Base-by-base conservation (phyloP, 2,888 invertebrate genomes). In the Polymixis flavicincta region DNA sequence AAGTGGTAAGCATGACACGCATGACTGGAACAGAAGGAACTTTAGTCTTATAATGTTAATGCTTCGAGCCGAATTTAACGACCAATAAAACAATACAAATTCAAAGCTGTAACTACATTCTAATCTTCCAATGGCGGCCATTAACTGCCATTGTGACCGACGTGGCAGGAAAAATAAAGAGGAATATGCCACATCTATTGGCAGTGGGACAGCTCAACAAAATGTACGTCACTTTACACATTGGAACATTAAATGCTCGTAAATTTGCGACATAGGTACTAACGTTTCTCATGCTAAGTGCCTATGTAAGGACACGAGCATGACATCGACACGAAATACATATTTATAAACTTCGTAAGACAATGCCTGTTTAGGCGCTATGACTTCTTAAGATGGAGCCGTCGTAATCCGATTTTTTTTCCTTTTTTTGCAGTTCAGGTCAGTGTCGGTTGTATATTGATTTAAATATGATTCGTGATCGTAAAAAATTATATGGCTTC, bases 251-350 rank as follows among this genome's bases (percentile, higher is more conserved):
- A 88, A 85, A 88, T 67, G 71, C 72, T 86, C 83, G 85, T 87
- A 86, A 86, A 79, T 82, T 83, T 80, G 78, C 85, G 70, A 85
- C 78, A 87, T 74, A n/a, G n/a, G n/a, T n/a, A 74, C 82, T 77
- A 82, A 78, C 82, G 83, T 79, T 86, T 85, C 71, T 82, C 80
- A 88, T 87, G 85, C 78, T 80, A 83, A 88, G 76, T 86, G 78
- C 69, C 75, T 80, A 75, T 85, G 78, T 87, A 80, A 85, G 79
- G 76, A 81, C 86, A 83, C 80, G 82, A 76, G 82, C 85, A 67
- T 75, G 74, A 78, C 78, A 80, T 82, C 72, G 55, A 76, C 73
- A 37, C 55, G 61, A 71, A 73, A 88, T 87, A 78, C 86, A 83
- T 86, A 87, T 83, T 76, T 66, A 77, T 69, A 65, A 70, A 76